These are phyloP conservation scores for Pteromalus puparum DNA, from an alignment of 1,140 invertebrate genomes.

Conservation along the genomic window DNA sequence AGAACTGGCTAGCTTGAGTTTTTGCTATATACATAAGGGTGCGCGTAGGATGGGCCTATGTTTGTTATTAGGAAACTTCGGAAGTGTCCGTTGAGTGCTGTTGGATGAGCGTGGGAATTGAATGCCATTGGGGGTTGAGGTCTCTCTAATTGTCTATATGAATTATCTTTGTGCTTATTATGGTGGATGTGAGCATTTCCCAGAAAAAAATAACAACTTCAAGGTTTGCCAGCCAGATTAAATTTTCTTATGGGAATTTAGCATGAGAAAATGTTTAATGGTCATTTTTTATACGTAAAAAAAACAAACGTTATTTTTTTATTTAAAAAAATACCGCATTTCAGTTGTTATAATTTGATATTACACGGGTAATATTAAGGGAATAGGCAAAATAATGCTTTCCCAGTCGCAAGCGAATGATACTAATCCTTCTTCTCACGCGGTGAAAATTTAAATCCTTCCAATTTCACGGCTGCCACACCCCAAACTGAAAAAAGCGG, in stretches of 20 bases:
- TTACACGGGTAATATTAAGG: no score
- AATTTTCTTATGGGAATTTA: no score
- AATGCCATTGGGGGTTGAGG: neutral
- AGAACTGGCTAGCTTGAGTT: neutral
- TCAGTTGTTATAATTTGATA: no score
- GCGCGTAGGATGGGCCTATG: neutral
- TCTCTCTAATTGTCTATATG: no score
- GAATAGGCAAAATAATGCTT: neutral
- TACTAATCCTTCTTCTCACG: neutral
- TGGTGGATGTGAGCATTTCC: no score
- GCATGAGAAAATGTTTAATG: no score
- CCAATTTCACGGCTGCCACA: neutral
- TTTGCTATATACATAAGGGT: neutral
- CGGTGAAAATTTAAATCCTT: neutral
- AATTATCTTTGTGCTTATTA: no score
- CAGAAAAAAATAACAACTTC: no score
- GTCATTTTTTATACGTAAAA: no score
- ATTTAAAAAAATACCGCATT: no score
- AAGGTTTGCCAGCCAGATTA: no score
- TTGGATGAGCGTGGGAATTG: neutral
- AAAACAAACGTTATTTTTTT: no score
- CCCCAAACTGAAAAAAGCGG: neutral
- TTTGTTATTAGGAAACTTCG: neutral
- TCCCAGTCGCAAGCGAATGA: neutral
- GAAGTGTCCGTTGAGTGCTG: neutral